phyloP scores from a whole-genome alignment of 1,140 invertebrate genomes.

The Anadara kagoshimensis region DNA sequence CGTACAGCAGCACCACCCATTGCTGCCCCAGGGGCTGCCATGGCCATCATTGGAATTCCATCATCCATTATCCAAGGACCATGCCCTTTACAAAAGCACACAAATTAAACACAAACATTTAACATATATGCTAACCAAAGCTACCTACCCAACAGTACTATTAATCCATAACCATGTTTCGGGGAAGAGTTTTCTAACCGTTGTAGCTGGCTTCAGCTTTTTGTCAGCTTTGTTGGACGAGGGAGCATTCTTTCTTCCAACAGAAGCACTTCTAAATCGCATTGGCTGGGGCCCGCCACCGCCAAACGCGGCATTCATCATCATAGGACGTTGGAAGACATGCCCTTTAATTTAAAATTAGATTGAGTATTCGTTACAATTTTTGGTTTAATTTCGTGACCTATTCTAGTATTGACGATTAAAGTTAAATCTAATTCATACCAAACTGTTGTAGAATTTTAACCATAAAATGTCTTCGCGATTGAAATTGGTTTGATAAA shows the following conservation, averaged over 20 bases:
- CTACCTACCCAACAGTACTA: conserved; percentile 41
- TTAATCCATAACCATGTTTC: conserved; percentile 62
- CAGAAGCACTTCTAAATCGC: background rate
- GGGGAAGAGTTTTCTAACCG: conserved; percentile 54
- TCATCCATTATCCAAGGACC: conserved; percentile 3
- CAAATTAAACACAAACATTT: too few species aligned
- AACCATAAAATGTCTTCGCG: too few species aligned
- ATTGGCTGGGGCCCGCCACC: background rate
- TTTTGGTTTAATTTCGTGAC: too few species aligned
- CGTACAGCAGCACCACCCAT: conserved; percentile 2
- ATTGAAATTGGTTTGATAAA: too few species aligned
- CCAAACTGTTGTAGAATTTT: too few species aligned
- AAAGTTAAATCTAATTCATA: too few species aligned
- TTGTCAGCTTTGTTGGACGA: too few species aligned
- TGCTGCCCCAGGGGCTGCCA: background rate
- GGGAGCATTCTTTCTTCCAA: too few species aligned
- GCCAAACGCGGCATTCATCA: conserved; percentile 19
- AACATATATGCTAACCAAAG: too few species aligned
- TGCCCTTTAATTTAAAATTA: conserved; percentile 21
- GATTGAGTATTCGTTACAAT: background rate
- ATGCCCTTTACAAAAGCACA: too few species aligned
- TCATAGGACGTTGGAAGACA: conserved; percentile 3
- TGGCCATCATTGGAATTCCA: conserved; percentile 10
- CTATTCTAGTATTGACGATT: too few species aligned
- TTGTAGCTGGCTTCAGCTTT: background rate